Evolutionary conservation across 30 jellyfish, hydroid and myxozoan species (phyloP).

Genomic region (Pelagia noctiluca): DNA sequence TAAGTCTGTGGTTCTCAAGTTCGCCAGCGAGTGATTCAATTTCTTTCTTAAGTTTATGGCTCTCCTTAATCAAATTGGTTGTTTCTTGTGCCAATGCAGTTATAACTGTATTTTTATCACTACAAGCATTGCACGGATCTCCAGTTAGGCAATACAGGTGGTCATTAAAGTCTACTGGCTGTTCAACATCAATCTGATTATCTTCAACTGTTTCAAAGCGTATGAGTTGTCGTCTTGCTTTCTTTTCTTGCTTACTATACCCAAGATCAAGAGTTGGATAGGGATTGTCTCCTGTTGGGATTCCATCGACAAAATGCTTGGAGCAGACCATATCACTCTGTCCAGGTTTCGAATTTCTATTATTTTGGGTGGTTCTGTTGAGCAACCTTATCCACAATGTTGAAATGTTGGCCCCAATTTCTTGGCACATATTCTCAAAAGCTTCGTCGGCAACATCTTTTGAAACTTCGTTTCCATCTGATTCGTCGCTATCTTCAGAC

Average conservation of each 20-base stretch:
- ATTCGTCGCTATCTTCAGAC: too few relatives aligned
- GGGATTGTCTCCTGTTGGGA: conserved; percentile 61
- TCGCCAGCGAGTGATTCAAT: background rate
- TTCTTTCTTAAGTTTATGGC: background rate
- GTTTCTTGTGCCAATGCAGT: background rate
- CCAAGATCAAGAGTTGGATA: conserved; percentile 61
- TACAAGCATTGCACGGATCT: background rate
- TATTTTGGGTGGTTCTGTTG: conserved; percentile 14
- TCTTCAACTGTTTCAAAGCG: background rate
- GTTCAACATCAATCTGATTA: background rate
- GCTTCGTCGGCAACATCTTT: too few relatives aligned
- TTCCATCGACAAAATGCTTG: conserved; percentile 63
- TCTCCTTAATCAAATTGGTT: background rate
- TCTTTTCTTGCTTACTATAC: conserved; percentile 20
- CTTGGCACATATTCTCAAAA: too few relatives aligned
- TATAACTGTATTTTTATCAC: background rate
- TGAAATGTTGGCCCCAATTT: too few relatives aligned
- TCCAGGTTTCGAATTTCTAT: conserved; percentile 59
- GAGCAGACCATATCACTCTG: conserved; percentile 71
- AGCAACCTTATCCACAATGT: conserved; percentile 26
- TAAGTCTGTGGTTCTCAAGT: background rate
- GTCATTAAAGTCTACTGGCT: background rate
- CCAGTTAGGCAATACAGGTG: background rate
- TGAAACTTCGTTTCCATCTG: too few relatives aligned
- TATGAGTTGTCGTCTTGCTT: conserved; percentile 31